Conservation (phyloP, 2,113 vertebrate species). For the Pachyramphus minor region DNA sequence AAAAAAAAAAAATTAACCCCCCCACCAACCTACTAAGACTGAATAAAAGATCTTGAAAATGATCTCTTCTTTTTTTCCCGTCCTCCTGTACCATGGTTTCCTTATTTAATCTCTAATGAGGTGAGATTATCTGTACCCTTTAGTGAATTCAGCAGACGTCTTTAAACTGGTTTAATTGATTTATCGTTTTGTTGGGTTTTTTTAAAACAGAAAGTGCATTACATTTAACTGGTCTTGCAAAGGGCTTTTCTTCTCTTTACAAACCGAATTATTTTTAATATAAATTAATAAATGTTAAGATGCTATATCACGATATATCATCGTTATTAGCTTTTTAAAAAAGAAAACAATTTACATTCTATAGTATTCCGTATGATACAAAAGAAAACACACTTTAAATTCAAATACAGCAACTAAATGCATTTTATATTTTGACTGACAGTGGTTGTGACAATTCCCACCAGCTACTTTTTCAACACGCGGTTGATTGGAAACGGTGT, state of each 20-base stretch:
- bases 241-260: slow-evolving; percentile 81
- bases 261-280: slow-evolving; percentile 82
- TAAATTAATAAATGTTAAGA: slow-evolving; percentile 88
- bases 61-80: neutral
- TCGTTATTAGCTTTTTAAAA: slow-evolving; percentile 71
- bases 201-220: slow-evolving; percentile 93
- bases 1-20: too few species aligned
- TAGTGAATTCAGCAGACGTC: slow-evolving; percentile 70
- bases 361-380: slow-evolving; percentile 81
- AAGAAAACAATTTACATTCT: slow-evolving; percentile 78
- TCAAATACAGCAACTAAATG: slow-evolving; percentile 74
- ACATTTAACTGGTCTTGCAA: slow-evolving; percentile 83
- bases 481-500: slow-evolving; percentile 55
- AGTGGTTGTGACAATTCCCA: slow-evolving; percentile 67
- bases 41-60: neutral
- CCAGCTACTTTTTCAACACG: slow-evolving; percentile 65
- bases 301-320: slow-evolving; percentile 71
- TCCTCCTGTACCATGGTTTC: slow-evolving; percentile 2
- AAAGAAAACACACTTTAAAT: slow-evolving; percentile 74
- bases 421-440: slow-evolving; percentile 58
- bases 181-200: slow-evolving; percentile 46
- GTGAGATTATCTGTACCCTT: slow-evolving; percentile 57
- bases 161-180: slow-evolving; percentile 75
- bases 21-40: neutral
- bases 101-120: slow-evolving; percentile 61